Conservation (phyloP, 2,888 invertebrate species). For the Cepaea hortensis region DNA sequence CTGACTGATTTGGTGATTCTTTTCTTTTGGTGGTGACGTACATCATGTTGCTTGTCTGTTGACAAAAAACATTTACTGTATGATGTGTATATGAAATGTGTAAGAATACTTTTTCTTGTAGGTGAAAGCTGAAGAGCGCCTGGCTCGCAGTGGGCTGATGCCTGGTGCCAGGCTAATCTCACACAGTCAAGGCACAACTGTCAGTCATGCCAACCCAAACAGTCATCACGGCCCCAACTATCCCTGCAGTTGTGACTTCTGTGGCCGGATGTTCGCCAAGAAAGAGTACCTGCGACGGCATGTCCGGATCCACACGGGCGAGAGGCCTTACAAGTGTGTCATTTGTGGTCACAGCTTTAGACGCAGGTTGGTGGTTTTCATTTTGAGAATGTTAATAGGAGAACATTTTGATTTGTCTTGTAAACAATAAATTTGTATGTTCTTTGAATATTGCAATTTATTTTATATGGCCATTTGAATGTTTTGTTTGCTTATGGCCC, state of each 20-base stretch:
- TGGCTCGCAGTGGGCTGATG: constrained; percentile 47
- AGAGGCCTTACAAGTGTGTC: constrained; percentile 53
- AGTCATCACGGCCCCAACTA: constrained; percentile 48
- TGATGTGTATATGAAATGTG: no score
- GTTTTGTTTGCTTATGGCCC: no score
- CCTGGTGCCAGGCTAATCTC: constrained; percentile 48
- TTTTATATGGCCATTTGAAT: no score
- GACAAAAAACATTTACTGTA: no score
- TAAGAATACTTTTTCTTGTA: neutral
- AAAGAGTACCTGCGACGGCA: constrained; percentile 53
- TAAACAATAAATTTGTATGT: neutral
- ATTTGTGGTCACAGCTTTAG: constrained; percentile 53
- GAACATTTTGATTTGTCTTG: neutral
- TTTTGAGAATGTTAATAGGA: neutral
- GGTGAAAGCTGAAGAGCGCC: constrained; percentile 48
- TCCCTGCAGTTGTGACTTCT: constrained; percentile 52
- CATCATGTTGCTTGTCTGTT: no score
- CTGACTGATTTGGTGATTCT: no score
- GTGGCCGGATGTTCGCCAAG: constrained; percentile 54
- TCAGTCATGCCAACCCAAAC: constrained; percentile 45
- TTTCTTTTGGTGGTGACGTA: no score
- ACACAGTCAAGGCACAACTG: constrained; percentile 33
- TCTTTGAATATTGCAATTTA: no score
- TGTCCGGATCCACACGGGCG: constrained; percentile 53
- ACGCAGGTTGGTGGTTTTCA: constrained; percentile 33